phyloP scores from a whole-genome alignment of 2,888 invertebrate genomes.

The Saturnia japonica region DNA sequence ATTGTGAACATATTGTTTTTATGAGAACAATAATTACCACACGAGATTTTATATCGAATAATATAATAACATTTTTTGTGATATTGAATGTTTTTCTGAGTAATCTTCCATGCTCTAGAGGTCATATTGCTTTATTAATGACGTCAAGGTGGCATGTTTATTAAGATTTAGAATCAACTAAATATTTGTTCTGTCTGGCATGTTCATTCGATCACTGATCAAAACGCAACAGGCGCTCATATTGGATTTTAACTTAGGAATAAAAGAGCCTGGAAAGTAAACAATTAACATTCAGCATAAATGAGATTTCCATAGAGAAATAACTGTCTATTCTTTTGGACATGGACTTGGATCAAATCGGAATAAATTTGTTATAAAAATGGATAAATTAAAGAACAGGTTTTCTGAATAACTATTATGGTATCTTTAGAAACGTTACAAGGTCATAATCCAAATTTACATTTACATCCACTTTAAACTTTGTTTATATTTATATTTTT shows the following conservation, averaged over 20 bases:
- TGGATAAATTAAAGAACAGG: background rate
- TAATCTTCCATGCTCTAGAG: background rate
- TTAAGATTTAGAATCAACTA: background rate
- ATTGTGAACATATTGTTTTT: background rate
- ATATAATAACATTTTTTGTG: background rate
- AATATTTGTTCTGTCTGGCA: background rate
- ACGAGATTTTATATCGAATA: background rate
- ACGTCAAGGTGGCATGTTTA: background rate
- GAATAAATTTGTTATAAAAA: no score
- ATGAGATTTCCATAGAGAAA: no score
- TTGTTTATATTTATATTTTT: no score
- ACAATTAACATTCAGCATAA: background rate
- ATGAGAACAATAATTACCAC: background rate
- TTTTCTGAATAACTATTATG: background rate
- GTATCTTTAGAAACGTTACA: no score
- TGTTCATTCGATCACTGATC: background rate
- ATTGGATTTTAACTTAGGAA: no score
- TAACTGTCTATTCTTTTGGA: background rate
- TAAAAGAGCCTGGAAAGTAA: background rate
- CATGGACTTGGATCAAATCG: no score
- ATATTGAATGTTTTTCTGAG: background rate
- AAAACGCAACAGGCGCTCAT: no score
- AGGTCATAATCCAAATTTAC: no score
- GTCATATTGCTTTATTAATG: background rate
- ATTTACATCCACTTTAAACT: background rate